phyloP scores from a whole-genome alignment of 2,888 invertebrate genomes.

The Harpalus rufipes region DNA sequence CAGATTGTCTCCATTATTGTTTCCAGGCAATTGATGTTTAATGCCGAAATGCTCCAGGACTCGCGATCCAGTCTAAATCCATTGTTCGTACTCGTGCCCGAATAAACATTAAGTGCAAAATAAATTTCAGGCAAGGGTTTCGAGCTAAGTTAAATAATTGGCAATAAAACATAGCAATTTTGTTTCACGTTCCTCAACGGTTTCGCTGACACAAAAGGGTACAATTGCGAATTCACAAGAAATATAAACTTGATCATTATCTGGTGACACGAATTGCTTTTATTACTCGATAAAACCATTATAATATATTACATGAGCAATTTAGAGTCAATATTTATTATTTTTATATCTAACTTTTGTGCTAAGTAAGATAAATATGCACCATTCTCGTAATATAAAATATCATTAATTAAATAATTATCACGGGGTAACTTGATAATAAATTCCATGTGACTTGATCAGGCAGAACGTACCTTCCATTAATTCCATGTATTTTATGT shows the following conservation, averaged over 20 bases:
- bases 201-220: neutral
- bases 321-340: too few species aligned
- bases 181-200: neutral
- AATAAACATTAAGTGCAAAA: constrained; percentile 30
- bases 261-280: too few species aligned
- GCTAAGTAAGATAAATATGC: too few species aligned
- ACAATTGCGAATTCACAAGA: neutral
- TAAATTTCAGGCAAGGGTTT: constrained; percentile 16
- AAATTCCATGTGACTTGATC: too few species aligned
- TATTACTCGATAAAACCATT: too few species aligned
- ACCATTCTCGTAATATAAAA: too few species aligned
- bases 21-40: constrained; percentile 38
- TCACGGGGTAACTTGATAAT: too few species aligned
- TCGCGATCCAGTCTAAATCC: neutral
- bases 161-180: constrained; percentile 9
- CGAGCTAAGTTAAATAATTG: constrained; percentile 9
- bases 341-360: too few species aligned
- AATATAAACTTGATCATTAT: neutral
- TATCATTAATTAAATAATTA: too few species aligned
- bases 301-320: too few species aligned
- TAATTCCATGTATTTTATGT: too few species aligned
- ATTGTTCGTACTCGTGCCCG: neutral
- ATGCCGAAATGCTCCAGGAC: neutral
- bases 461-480: too few species aligned
- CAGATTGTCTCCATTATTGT: neutral